Conservation (phyloP, 2,797 vertebrate genomes). For the Coluber constrictor region DNA sequence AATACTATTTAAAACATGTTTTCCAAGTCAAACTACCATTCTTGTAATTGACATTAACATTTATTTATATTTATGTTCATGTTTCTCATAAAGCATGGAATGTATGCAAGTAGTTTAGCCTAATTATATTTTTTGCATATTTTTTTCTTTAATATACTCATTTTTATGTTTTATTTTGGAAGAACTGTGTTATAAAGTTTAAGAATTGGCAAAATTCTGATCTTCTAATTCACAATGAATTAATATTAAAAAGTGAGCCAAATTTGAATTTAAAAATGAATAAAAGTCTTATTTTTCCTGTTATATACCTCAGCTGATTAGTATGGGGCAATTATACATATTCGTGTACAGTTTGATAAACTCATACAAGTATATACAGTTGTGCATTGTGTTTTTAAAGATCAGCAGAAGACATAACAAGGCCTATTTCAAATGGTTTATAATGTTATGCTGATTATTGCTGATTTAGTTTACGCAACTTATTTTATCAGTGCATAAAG, state of each 20-base stretch:
- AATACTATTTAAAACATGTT: not conserved
- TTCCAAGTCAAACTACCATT: not conserved
- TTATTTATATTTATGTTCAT: not conserved
- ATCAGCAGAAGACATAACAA: not conserved
- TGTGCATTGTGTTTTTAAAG: not conserved
- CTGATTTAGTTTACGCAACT: not conserved
- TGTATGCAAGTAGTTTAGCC: not conserved
- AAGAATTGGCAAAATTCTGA: not conserved
- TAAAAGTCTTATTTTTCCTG: not conserved
- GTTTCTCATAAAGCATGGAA: not conserved
- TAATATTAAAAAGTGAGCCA: not conserved
- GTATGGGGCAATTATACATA: not conserved
- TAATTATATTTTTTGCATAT: not conserved
- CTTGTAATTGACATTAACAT: not conserved
- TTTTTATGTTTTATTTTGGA: not conserved
- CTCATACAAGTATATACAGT: not conserved
- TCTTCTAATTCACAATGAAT: not conserved
- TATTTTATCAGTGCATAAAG: not conserved
- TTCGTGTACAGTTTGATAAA: not conserved
- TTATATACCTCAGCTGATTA: not conserved
- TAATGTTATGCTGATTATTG: not conserved
- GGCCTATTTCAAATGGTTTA: not conserved
- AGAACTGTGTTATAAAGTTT: not conserved
- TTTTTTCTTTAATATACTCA: not conserved
- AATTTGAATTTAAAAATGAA: not conserved